Base-by-base conservation (phyloP, 2,113 vertebrate genomes). In the Trematocara variabile region DNA sequence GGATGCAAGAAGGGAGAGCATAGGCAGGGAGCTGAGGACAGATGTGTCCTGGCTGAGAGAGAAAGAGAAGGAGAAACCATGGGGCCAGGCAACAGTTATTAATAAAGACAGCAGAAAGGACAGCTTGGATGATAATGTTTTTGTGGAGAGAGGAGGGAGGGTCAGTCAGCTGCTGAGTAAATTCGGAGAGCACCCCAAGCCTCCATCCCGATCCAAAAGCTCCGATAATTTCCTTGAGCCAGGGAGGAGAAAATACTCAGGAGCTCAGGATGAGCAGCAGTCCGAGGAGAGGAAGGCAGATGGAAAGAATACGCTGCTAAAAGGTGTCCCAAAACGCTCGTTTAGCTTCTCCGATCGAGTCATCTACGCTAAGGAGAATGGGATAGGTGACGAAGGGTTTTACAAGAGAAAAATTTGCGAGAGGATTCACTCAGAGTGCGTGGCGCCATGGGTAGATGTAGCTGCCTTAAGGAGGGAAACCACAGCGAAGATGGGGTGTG, bases 101-200 rank as follows among this genome's bases (percentile, higher is more conserved):
- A 92, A 91, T 18, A 92, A 91, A 87, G 93, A 88, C 1, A 52
- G 87, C 10, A 85, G 77, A 50, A 90, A 84, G 70, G 78, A 89
- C 53, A 85, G 78, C 28, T 82, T 53, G 20, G 93, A 94, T 7
- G 89, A 93, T 30, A 92, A 48, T 4, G 77, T 80, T 30, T 84
- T 88, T 37, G 16, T 84, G 1, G 94, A 94, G 8, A 87, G 53
- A 41, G 93, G 90, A n/a, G 96, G 96, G 1, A 93, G 96, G n/a
- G 97, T 97, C 14, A 97, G 96, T 50, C 93, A 95, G 88, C 86
- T 97, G 46, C 90, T 96, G 25, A 96, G 95, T 82, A 96, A 94
- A 73, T 97, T 97, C 1, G 96, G 96, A 22, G 89, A 96, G 60
- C 89, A 94, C 6, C 94, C 87, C 2, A 95, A 94, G 60, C 83